phyloP scores from a whole-genome alignment of 2,888 invertebrate genomes.

The Tiliacea aurago region DNA sequence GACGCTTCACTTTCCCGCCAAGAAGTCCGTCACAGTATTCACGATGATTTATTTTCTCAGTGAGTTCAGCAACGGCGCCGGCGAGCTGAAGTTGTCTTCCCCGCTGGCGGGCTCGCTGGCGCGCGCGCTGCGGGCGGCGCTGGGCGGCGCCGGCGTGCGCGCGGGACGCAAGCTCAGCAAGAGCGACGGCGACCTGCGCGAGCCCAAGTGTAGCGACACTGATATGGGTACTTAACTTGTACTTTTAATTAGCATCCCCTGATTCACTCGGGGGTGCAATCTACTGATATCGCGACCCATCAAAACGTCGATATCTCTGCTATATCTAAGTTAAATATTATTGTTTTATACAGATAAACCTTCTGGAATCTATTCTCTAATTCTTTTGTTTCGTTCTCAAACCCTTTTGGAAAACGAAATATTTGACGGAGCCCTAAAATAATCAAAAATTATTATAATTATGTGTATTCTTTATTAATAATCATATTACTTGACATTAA shows the following conservation, averaged over 20 bases:
- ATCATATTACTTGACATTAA: too few relatives aligned
- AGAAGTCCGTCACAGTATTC: not conserved
- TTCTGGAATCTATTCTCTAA: too few relatives aligned
- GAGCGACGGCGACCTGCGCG: slow-evolving; percentile 82
- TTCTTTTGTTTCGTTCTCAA: too few relatives aligned
- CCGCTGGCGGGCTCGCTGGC: slow-evolving; percentile 75
- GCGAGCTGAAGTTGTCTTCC: slow-evolving; percentile 75
- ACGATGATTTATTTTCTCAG: slow-evolving; percentile 62
- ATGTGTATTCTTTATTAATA: too few relatives aligned
- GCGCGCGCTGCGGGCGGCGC: slow-evolving; percentile 69
- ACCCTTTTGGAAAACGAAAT: too few relatives aligned
- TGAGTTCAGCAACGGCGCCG: slow-evolving; percentile 75
- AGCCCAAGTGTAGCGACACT: slow-evolving; percentile 58
- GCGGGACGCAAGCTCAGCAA: slow-evolving; percentile 74
- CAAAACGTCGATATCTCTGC: not conserved
- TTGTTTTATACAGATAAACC: not conserved
- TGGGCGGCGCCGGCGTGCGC: slow-evolving; percentile 57
- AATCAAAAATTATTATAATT: too few relatives aligned
- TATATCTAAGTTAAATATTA: not conserved
- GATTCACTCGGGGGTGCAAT: not conserved
- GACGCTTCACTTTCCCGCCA: too few relatives aligned
- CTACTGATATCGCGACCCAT: too few relatives aligned
- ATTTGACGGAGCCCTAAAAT: too few relatives aligned
- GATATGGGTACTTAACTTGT: slow-evolving; percentile 66
- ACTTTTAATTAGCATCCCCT: not conserved